Evolutionary conservation across 2,113 vertebrate genomes (phyloP), one percentile per base, ranked within the genome.

Genomic region (Charadrius vociferus): DNA sequence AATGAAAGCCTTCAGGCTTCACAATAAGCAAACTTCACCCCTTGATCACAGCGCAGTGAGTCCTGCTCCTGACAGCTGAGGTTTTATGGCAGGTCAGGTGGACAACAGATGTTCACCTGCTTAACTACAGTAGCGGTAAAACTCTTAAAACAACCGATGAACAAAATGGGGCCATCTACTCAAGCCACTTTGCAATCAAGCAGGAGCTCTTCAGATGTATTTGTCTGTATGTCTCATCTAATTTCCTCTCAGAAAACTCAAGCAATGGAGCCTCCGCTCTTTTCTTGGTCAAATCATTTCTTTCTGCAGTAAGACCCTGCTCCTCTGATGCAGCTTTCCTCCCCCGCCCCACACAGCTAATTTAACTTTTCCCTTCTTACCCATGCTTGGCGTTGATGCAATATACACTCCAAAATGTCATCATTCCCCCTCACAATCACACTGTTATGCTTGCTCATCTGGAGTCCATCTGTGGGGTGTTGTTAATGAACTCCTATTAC

Each of bases 21-120:
- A 79, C 43, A 49, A 26, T 6, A 75, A 70, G 66, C 45, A 73
- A 63, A 65, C 30, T 87, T 92, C 1, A 0, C 78, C 39, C 78
- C 88, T 92, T 87, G 86, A 72, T 96, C 89, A 79, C 53, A 58
- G 41, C 0, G 0, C 49, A 70, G 58, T 29, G 13, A 50, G 73
- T 85, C 56, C 58, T 72, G 58, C 37, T 89, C 58, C 62, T 85
- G 58, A 87, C 45, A 82, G 73, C 34, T 73, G 70, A 41, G 47
- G 62, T 74, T 96, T 97, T 94, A 61, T 45, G 80, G 62, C 58
- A 47, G n/a, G 22, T 93, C 94, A 95, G 83, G 62, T 87, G 93
- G 95, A 43, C 32, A 1, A 34, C 95, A 97, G 93, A 97, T 94
- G 95, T 94, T 97, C 94, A 93, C 95, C 91, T 82, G 73, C 53